These are phyloP conservation scores for Perca flavescens DNA, from an alignment of 2,113 vertebrate species.

Conservation along the genomic window DNA sequence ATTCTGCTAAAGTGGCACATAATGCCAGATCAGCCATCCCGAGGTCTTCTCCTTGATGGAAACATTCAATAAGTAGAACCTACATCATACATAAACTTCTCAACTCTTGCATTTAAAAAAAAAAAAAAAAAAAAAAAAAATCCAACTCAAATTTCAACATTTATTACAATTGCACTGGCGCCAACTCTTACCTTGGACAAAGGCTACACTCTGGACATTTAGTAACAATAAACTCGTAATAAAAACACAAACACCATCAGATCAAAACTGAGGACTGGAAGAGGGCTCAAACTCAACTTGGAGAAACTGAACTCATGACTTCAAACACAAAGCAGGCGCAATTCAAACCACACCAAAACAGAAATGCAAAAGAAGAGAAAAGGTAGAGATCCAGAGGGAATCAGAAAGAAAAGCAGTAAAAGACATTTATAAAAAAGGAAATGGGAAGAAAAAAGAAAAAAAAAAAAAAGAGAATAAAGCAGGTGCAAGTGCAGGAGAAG, in stretches of 20 bases:
- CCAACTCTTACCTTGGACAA: constrained; percentile 53
- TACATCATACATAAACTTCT: constrained; percentile 51
- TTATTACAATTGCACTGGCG: constrained; percentile 75
- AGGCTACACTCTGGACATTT: constrained; percentile 71
- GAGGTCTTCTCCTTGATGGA: constrained; percentile 55
- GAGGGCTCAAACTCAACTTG: constrained; percentile 61
- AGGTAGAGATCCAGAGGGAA: constrained; percentile 30
- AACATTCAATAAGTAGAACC: constrained; percentile 72
- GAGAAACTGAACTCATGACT: constrained; percentile 70
- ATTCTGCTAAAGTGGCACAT: constrained; percentile 33
- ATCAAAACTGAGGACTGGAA: constrained; percentile 55
- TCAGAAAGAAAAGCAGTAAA: constrained; percentile 47
- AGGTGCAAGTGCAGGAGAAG: constrained; percentile 64
- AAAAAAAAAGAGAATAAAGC: constrained; percentile 61
- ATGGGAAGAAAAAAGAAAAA: constrained; percentile 45
- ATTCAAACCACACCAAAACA: constrained; percentile 80
- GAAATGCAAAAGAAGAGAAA: constrained; percentile 52
- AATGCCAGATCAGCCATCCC: constrained; percentile 21
- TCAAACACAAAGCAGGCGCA: constrained; percentile 72
- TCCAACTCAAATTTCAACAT: constrained; percentile 58
- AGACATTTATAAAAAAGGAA: constrained; percentile 62
- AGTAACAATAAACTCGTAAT: constrained; percentile 68
- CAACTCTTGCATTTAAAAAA: background rate
- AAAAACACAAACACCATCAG: constrained; percentile 63
- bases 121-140: constrained; percentile 4